Base-by-base conservation (phyloP, 2,113 vertebrate species). In the Pseudorhombus dupliciocellatus region DNA sequence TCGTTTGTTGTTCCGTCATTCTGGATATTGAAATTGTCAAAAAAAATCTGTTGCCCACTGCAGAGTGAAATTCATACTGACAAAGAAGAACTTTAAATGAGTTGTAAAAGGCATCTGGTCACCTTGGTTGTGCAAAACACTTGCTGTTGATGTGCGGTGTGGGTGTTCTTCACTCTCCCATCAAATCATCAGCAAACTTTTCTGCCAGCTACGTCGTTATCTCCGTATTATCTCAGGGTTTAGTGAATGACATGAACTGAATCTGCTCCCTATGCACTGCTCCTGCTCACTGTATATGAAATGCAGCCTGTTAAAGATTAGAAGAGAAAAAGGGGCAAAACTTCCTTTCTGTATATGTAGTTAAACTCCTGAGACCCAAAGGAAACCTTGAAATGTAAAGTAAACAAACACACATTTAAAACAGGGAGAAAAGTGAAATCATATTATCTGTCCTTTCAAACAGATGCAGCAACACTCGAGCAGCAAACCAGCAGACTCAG, bases 401-500 rank as follows among this genome's bases (percentile, higher is more conserved):
- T 28, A 30, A 58, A 58, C 21, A 18, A 21, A 40, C 21, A n/a
- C 10, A 50, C 37, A 37, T 44, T 18, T 44, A 44, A 68, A n/a
- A 46, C 53, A 10, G n/a, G n/a, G 11, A 51, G 28, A 51, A 59
- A 31, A 12, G 46, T 12, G 11, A 22, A 54, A 24, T 59, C 12
- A 22, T 20, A 4, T 56, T 28, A 51, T 59, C 62, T 40, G 16
- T 18, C 28, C 21, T 48, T 52, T 65, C 16, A 70, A 48, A 62
- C 25, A 26, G 40, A 37, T 3, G 12, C 18, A 51, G 53, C 16
- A 8, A 55, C 20, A 48, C 52, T 30, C n/a, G 25, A 18, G 61
- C 18, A 44, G 44, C 28, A 42, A 61, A 21, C 10, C n/a, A 53
- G 37, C 25, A 63, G 11, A 14, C 10, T 60, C 7, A 10, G 4